These are phyloP conservation scores for Macaca mulatta DNA, from an alignment of 2,113 vertebrate species.

Conservation along the genomic window DNA sequence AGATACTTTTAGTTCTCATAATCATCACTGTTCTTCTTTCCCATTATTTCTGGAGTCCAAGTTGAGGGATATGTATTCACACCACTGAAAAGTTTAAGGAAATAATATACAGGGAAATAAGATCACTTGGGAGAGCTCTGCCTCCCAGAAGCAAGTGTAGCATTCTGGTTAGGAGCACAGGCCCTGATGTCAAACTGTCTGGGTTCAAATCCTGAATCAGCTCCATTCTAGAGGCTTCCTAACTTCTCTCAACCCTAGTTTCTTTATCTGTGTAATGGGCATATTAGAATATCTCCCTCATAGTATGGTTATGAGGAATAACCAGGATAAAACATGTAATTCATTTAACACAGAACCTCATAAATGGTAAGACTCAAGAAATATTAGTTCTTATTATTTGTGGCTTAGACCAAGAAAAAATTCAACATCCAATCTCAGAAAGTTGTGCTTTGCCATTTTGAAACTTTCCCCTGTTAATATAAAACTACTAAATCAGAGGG, in stretches of 20 bases:
- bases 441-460: background rate
- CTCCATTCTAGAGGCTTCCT: background rate
- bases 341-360: background rate
- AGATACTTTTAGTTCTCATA: background rate
- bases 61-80: background rate
- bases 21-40: background rate
- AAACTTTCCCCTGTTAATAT: background rate
- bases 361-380: background rate
- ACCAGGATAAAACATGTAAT: background rate
- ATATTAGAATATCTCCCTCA: background rate
- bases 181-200: background rate
- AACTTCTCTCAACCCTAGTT: background rate
- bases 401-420: background rate
- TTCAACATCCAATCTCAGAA: background rate
- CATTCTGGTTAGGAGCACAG: background rate
- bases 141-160: background rate
- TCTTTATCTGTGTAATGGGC: background rate
- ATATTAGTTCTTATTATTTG: background rate
- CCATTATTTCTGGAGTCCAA: background rate
- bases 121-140: background rate
- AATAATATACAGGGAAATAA: background rate
- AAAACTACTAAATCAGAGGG: background rate
- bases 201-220: background rate
- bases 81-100: background rate
- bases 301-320: background rate